Evolutionary conservation across 2,888 invertebrate species (phyloP).

Genomic region (Spisula solida): DNA sequence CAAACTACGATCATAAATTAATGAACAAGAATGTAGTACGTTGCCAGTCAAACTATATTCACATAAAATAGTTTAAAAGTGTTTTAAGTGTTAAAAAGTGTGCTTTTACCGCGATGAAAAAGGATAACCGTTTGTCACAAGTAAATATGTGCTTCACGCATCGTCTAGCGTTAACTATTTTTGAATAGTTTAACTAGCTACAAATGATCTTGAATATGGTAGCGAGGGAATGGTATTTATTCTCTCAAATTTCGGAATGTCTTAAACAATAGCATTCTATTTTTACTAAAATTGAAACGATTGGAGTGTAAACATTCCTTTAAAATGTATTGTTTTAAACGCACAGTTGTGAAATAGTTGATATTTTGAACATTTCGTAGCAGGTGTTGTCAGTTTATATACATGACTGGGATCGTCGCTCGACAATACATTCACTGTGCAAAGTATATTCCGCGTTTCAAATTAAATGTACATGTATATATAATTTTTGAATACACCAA

Average conservation of each 20-base stretch:
- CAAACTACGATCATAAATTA: background rate
- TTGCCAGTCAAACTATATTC: background rate
- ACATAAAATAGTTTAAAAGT: background rate
- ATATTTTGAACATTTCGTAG: background rate
- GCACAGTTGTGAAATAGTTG: background rate
- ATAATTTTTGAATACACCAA: background rate
- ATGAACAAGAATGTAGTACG: background rate
- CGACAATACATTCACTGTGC: background rate
- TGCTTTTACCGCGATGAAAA: background rate
- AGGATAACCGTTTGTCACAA: constrained; percentile 48
- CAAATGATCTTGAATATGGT: constrained; percentile 24
- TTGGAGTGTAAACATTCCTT: background rate
- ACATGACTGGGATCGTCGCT: background rate
- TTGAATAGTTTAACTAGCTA: too few relatives aligned
- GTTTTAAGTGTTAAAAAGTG: background rate
- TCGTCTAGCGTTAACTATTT: constrained; percentile 25
- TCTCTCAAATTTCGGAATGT: background rate
- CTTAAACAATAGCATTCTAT: background rate
- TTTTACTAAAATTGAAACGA: background rate
- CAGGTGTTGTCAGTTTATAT: constrained; percentile 1
- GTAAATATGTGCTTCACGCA: constrained; percentile 31
- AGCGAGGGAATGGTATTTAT: background rate
- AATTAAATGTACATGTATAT: background rate
- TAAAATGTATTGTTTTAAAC: background rate
- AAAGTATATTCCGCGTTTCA: constrained; percentile 3